Conservation (phyloP, 2,113 vertebrate species). For the Peromyscus polionotus region DNA sequence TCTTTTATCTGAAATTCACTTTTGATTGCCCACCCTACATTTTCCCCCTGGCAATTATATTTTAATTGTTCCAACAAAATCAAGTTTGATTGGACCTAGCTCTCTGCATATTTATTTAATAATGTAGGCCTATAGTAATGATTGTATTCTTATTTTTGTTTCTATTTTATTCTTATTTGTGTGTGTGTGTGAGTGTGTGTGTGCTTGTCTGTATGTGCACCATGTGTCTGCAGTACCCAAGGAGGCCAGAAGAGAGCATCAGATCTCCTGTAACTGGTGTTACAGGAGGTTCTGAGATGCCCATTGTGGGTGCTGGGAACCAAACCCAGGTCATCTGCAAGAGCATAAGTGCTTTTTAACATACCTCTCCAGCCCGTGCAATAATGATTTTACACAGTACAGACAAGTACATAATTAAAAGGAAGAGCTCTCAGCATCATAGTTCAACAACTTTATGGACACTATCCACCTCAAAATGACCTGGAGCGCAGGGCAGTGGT, state of each 20-base stretch:
- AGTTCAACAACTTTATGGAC: not conserved
- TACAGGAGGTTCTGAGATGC: not conserved
- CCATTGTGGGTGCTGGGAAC: not conserved
- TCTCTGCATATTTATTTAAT: not conserved
- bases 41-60: not conserved
- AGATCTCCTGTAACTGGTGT: not conserved
- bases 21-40: not conserved
- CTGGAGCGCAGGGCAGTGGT: not conserved
- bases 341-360: not conserved
- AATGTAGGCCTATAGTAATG: not conserved
- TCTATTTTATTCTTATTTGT: not conserved
- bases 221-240: not conserved
- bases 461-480: not conserved
- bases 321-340: not conserved
- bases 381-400: not conserved
- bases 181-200: not conserved
- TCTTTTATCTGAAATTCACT: constrained; percentile 10
- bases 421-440: not conserved
- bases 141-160: not conserved
- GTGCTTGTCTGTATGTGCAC: not conserved
- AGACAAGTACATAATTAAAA: not conserved
- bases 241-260: no score
- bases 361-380: not conserved
- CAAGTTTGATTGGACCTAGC: not conserved
- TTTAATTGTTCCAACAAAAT: constrained; percentile 31